Evolutionary conservation across 2,888 invertebrate species (phyloP), one percentile per base, ranked within the genome.

Genomic region (Melangyna quadrimaculata): DNA sequence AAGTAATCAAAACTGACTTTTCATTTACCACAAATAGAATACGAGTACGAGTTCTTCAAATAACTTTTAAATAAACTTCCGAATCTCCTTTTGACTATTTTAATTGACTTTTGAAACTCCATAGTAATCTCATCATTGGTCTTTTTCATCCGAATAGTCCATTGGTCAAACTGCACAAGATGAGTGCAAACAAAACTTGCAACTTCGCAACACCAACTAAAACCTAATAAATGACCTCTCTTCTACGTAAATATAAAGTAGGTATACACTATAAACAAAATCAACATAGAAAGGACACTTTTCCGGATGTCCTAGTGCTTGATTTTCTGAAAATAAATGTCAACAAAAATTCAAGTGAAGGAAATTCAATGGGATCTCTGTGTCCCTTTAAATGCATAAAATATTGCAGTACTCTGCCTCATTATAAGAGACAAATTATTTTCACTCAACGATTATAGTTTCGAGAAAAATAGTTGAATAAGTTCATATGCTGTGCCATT

Each of bases 91-190:
- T 69, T 55, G 55, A 71, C 75, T 35, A n/a, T 43, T 57, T 65
- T 84, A 80, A 84, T 84, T 75, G 79, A 84, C 79, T 79, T 84
- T 79, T 75, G 74, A 84, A 65, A 53, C 65, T 71, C 27, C 12
- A 35, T 32, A 63, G 55, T 71, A 65, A 74, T 83, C 53, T 63
- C 70, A 37, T 40, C 70, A 79, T 65, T 27, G 71, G 40, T 71
- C 74, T 37, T 32, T n/a, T 32, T 29, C 67, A 53, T 70, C 29
- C 80, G 24, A 65, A 65, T 10, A 69, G 61, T 72, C 55, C 57
- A 67, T 71, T 72, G 14, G 12, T 40, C 63, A 69, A 69, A 82
- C 61, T 82, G 43, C 45, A 75, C 3, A 27, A 29, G 43, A 22
- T 29, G 57, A 61, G 8, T 48, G 69, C 63, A 75, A 80, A 86